Evolutionary conservation across 2,797 vertebrate species (phyloP).

Genomic region (Echiichthys vipera): DNA sequence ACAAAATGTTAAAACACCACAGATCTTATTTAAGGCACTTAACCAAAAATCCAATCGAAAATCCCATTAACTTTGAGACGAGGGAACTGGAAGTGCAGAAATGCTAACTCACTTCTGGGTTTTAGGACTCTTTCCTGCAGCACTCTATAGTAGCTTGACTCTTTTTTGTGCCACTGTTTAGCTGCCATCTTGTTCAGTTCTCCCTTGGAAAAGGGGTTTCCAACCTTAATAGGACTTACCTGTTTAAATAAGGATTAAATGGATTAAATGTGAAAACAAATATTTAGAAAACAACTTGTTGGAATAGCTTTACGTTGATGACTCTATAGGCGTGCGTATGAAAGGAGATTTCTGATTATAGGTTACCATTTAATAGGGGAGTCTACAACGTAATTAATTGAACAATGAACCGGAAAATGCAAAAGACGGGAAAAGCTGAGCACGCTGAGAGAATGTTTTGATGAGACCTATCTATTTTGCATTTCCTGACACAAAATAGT

Average conservation of each 20-base stretch:
- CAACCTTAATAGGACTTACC: not conserved
- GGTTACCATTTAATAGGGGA: not conserved
- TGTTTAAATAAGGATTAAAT: not conserved
- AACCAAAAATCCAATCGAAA: too few relatives aligned
- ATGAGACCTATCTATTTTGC: not conserved
- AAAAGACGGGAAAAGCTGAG: not conserved
- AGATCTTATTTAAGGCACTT: too few relatives aligned
- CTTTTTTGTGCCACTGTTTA: too few relatives aligned
- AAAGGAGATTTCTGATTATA: not conserved
- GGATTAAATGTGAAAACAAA: not conserved
- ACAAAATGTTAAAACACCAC: too few relatives aligned
- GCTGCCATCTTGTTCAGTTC: too few relatives aligned
- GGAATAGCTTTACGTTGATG: not conserved
- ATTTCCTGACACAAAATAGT: not conserved
- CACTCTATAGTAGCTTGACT: too few relatives aligned
- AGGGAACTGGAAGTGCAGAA: too few relatives aligned
- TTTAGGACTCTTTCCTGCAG: too few relatives aligned
- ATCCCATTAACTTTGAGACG: too few relatives aligned
- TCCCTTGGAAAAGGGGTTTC: too few relatives aligned
- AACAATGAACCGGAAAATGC: not conserved
- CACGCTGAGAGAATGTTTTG: not conserved
- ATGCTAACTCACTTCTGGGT: too few relatives aligned
- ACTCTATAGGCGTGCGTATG: too few relatives aligned
- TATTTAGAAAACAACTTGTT: not conserved
- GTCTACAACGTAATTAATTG: not conserved